These are phyloP conservation scores for Numenius arquata DNA, from an alignment of 2,113 vertebrate genomes.

Conservation along the genomic window DNA sequence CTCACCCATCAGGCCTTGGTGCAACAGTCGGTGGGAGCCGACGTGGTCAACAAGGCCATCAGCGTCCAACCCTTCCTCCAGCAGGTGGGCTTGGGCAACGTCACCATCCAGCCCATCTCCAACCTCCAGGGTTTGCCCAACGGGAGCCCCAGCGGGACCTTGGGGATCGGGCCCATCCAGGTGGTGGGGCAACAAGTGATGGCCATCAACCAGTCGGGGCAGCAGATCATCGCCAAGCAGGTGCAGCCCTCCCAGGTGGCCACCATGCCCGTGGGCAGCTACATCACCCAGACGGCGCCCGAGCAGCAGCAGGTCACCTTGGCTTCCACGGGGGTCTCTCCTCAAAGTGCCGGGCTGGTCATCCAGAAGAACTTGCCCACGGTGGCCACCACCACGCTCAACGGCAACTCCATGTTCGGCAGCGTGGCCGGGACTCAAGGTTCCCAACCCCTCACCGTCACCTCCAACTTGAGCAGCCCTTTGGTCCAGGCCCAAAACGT, in stretches of 20 bases:
- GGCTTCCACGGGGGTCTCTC: slow-evolving; percentile 69
- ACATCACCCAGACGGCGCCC: slow-evolving; percentile 82
- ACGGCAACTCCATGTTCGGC: slow-evolving; percentile 73
- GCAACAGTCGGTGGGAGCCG: slow-evolving; percentile 78
- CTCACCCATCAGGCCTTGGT: slow-evolving; percentile 88
- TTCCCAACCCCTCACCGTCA: slow-evolving; percentile 80
- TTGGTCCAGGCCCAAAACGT: slow-evolving; percentile 86
- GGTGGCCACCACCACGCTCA: slow-evolving; percentile 66
- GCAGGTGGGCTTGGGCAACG: slow-evolving; percentile 89
- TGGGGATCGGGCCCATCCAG: slow-evolving; percentile 93
- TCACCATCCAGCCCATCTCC: slow-evolving; percentile 92
- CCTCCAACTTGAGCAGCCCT: slow-evolving; percentile 77
- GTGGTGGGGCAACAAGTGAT: slow-evolving; percentile 95
- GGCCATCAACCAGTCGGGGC: slow-evolving; percentile 91
- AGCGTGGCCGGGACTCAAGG: slow-evolving; percentile 68
- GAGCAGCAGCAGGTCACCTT: slow-evolving; percentile 79
- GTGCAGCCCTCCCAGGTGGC: slow-evolving; percentile 69
- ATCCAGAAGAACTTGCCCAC: slow-evolving; percentile 83
- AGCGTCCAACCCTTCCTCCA: slow-evolving; percentile 94
- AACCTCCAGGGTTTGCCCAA: slow-evolving; percentile 90
- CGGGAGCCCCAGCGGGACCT: slow-evolving; percentile 83
- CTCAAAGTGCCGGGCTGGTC: slow-evolving; percentile 81
- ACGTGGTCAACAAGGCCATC: slow-evolving; percentile 94
- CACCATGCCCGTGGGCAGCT: slow-evolving; percentile 79
- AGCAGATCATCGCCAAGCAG: slow-evolving; percentile 87